Evolutionary conservation across 2,888 invertebrate species (phyloP).

Genomic region (Hydriomena furcata): DNA sequence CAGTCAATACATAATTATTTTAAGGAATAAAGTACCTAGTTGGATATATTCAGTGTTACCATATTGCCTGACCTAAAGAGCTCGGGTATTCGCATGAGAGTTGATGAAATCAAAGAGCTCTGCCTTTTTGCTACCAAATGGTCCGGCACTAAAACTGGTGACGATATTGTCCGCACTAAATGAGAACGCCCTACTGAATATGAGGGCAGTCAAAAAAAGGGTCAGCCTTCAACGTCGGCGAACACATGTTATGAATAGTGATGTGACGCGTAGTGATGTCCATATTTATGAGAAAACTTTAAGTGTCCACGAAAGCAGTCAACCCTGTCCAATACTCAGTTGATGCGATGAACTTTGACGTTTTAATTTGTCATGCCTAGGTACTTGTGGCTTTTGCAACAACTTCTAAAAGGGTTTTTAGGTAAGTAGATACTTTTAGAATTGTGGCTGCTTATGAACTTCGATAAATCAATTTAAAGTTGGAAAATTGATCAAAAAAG

Average conservation of each 20-base stretch:
- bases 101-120: constrained; percentile 24
- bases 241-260: constrained; percentile 58
- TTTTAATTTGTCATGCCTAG: constrained; percentile 29
- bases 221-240: constrained; percentile 39
- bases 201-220: constrained; percentile 53
- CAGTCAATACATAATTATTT: too few relatives aligned
- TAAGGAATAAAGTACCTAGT: too few relatives aligned
- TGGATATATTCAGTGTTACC: too few relatives aligned
- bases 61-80: background rate
- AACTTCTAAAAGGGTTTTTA: constrained; percentile 22
- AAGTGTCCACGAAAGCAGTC: constrained; percentile 34
- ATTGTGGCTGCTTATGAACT: constrained; percentile 21
- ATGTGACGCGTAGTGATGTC: constrained; percentile 46
- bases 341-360: constrained; percentile 20
- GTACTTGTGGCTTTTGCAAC: constrained; percentile 18
- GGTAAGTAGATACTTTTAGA: constrained; percentile 28
- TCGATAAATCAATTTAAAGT: constrained; percentile 15
- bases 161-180: constrained; percentile 37
- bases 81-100: background rate
- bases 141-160: constrained; percentile 35
- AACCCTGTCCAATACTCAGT: constrained; percentile 17
- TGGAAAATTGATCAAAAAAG: constrained; percentile 16
- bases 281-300: constrained; percentile 61
- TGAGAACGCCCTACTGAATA: constrained; percentile 37
- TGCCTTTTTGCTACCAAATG: constrained; percentile 34